Base-by-base conservation (phyloP, 2,113 vertebrate genomes). In the Triplophysa dalaica region DNA sequence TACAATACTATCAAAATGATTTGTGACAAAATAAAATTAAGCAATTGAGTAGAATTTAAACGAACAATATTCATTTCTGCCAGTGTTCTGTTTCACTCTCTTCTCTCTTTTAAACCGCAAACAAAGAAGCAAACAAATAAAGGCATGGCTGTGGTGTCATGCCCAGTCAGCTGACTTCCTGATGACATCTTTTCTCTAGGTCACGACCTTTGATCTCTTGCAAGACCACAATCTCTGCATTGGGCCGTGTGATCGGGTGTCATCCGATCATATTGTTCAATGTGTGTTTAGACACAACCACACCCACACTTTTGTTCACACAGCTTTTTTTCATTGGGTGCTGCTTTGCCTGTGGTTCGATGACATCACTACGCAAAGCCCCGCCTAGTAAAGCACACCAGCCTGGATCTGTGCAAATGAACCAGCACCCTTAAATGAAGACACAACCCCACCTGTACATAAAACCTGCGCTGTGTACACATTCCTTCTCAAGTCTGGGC, bases 351-450 rank as follows among this genome's bases (percentile, higher is more conserved):
- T 52, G 70, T 70, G 29, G 75, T 58, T 48, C 16, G 6, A 90
- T 86, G 85, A 89, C 78, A 81, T 90, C 86, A 89, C 65, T 72
- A 78, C 68, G 69, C 76, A 81, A 84, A 63, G 83, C 78, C 75
- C 63, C 78, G 61, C 74, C 66, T 77, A 83, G 74, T 84, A 83
- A 82, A 87, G 82, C 61, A 78, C 2, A 70, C 16, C 64, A 43
- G 64, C 64, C 17, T 48, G 7, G 41, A 10, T n/a, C 54, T 58
- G 54, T 58, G n/a, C 19, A 58, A 58, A 58, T 58, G 54, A 58
- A 58, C 54, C 19, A n/a, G 19, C 54, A 58, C 54, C 54, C 54
- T 84, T 68, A 78, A 75, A 69, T 16, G 61, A 72, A 54, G 16
- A 75, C 33, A 19, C 56, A 43, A 38, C 45, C 70, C 70, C 73